These are phyloP conservation scores for Cactoblastis cactorum DNA, from an alignment of 2,888 invertebrate genomes.

Conservation along the genomic window DNA sequence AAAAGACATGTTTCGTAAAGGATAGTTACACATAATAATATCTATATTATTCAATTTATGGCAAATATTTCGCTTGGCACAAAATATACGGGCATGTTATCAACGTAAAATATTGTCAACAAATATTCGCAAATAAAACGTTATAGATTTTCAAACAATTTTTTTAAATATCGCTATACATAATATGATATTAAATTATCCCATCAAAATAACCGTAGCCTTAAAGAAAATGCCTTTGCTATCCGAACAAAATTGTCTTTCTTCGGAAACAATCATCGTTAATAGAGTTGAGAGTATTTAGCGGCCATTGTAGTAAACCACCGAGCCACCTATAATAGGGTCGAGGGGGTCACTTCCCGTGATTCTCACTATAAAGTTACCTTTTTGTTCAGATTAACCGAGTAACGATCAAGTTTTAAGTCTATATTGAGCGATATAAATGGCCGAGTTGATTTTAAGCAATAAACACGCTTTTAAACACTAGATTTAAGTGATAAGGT, in stretches of 20 bases:
- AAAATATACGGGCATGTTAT: too few species aligned
- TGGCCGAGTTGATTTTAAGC: background rate
- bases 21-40: too few species aligned
- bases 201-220: background rate
- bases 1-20: too few species aligned
- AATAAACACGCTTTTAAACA: background rate
- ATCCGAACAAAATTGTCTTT: conserved; percentile 4
- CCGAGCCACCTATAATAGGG: conserved; percentile 41
- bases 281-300: conserved; percentile 12
- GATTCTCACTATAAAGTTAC: conserved; percentile 64
- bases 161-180: too few species aligned
- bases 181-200: background rate
- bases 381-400: conserved; percentile 66
- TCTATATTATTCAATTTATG: too few species aligned
- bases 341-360: conserved; percentile 66
- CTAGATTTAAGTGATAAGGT: background rate
- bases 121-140: too few species aligned
- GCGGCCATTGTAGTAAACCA: conserved; percentile 10
- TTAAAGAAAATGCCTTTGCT: conserved; percentile 8
- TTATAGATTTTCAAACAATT: too few species aligned
- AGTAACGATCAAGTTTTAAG: conserved; percentile 39
- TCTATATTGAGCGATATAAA: background rate
- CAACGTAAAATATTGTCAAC: too few species aligned
- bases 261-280: conserved; percentile 6
- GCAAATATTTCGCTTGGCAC: too few species aligned